Evolutionary conservation across 1,140 invertebrate genomes (phyloP).

Genomic region (Parapsyche elsis): DNA sequence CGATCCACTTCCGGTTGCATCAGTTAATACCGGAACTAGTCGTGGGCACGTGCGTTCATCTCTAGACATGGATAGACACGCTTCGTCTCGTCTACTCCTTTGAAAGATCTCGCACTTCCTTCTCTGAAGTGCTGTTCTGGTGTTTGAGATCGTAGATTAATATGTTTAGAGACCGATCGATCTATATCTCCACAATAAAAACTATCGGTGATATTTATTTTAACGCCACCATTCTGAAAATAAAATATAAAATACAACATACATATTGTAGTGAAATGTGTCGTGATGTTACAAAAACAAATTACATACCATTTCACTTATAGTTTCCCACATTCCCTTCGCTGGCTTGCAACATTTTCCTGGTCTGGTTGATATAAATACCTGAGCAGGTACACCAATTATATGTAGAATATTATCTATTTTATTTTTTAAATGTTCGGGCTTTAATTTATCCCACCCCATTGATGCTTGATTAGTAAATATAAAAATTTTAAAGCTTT

Average conservation of each 20-base stretch:
- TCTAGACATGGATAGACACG: constrained; percentile 88
- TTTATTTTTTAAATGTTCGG: constrained; percentile 86
- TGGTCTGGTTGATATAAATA: constrained; percentile 82
- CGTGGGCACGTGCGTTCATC: no score
- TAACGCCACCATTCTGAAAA: constrained; percentile 74
- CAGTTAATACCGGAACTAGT: no score
- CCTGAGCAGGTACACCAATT: constrained; percentile 85
- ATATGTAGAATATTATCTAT: constrained; percentile 78
- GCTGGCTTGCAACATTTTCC: constrained; percentile 86
- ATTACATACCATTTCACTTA: constrained; percentile 70
- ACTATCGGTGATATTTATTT: constrained; percentile 74
- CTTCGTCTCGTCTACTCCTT: no score
- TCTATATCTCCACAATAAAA: constrained; percentile 97
- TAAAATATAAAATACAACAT: constrained; percentile 31
- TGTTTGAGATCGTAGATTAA: constrained; percentile 86
- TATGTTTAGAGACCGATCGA: constrained; percentile 90
- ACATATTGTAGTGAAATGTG: no score
- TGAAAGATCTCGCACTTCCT: constrained; percentile 63
- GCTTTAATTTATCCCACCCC: constrained; percentile 75
- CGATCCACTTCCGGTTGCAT: no score
- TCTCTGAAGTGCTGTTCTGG: constrained; percentile 94
- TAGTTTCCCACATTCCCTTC: constrained; percentile 87
- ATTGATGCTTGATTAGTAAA: constrained; percentile 91
- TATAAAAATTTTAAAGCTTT: constrained; percentile 89
- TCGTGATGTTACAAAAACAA: no score